Evolutionary conservation across 2,797 vertebrate species (phyloP), one percentile per base, ranked within the genome.

Genomic region (Melanogrammus aeglefinus): DNA sequence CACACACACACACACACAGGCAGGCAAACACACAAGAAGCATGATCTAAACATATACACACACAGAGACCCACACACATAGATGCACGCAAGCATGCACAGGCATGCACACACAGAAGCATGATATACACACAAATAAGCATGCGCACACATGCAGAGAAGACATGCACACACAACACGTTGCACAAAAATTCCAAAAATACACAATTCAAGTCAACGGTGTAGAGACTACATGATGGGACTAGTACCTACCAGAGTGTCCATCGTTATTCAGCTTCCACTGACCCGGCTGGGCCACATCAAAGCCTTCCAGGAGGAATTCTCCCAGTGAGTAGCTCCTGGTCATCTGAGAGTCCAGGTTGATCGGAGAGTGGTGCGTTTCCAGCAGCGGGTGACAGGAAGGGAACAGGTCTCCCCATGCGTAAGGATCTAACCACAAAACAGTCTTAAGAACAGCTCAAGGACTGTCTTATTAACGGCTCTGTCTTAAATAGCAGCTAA

Each of bases 181-280:
- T 16, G 73, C 14, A 77, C 76, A 14, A 12, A 72, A 21, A 41
- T 10, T 0, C 21, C 75, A 13, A 10, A 72, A 21, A 38, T 24
- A 21, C 57, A 66, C 5, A 66, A 21, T 18, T 66, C 57, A 7
- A 24, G 57, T 18, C 57, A 14, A 21, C 2, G 57, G n/a, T 24
- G 8, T 18, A 66, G 57, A 44, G 41, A 44, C 18, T 51, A 13
- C 12, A 21, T 51, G 18, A 21, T 51, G 18, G 13, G 18, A 51
- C 16, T 21, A 14, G 47, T 27, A 44, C 87, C 84, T 73, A 97
- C 96, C 95, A 0, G 95, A 94, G 84, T 95, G 95, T 2, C 96
- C 96, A 0, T 96, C 89, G 10, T 97, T 96, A 2, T 82, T 74
- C 0, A 97, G 91, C 3, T 38, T 94, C 96, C 96, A 96, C n/a